phyloP scores from a whole-genome alignment of 2,888 invertebrate genomes.

The Chaetogeoica ovagalla region DNA sequence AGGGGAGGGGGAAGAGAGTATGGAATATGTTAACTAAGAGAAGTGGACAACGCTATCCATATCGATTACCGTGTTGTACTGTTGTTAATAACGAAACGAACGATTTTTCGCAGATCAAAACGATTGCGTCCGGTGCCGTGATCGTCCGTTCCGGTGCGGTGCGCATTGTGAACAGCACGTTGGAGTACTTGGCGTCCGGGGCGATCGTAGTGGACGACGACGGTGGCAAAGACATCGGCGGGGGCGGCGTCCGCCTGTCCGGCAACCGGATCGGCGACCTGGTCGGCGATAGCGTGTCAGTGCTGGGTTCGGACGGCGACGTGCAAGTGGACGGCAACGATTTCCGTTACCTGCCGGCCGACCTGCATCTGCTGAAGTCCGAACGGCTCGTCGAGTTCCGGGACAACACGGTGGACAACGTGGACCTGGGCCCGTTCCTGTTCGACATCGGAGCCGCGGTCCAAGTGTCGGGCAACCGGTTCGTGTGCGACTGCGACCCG shows the following conservation, averaged over 20 bases:
- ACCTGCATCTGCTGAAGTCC: slow-evolving; percentile 23
- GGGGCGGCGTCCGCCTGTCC: slow-evolving; percentile 1
- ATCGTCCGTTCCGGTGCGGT: slow-evolving; percentile 10
- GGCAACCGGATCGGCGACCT: slow-evolving; percentile 11
- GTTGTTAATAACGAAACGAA: no score
- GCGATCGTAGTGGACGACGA: slow-evolving; percentile 23
- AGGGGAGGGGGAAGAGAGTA: no score
- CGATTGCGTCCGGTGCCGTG: neutral
- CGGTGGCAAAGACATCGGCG: no score
- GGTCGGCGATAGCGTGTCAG: slow-evolving; percentile 11
- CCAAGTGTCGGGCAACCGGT: slow-evolving; percentile 25
- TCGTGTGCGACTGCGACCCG: slow-evolving; percentile 54
- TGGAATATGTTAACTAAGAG: no score
- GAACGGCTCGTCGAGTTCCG: slow-evolving; percentile 29
- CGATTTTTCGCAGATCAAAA: slow-evolving; percentile 31
- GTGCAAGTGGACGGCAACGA: slow-evolving; percentile 19
- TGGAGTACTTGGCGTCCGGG: slow-evolving; percentile 9
- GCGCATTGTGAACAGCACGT: slow-evolving; percentile 35
- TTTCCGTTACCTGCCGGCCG: slow-evolving; percentile 30
- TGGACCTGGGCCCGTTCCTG: slow-evolving; percentile 54
- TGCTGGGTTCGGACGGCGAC: neutral
- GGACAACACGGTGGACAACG: slow-evolving; percentile 40
- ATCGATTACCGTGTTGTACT: no score
- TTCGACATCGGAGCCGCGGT: slow-evolving; percentile 19
- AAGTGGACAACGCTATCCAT: no score